Evolutionary conservation across 2,113 vertebrate species (phyloP), one percentile per base, ranked within the genome.

Genomic region (Ptilonorhynchus violaceus): DNA sequence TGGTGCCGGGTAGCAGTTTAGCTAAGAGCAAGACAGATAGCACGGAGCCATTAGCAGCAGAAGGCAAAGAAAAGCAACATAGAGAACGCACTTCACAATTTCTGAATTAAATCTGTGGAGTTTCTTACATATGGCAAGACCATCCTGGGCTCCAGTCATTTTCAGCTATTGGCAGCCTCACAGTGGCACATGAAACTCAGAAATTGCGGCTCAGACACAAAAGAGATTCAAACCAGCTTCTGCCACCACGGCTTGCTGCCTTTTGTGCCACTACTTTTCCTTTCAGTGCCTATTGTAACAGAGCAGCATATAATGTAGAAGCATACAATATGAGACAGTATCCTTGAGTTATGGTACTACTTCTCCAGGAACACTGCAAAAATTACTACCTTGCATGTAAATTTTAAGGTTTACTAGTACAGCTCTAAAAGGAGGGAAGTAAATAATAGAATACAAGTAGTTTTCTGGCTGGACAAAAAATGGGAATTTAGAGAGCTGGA

Each of bases 381-480:
- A 96, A 79, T 56, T 72, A 77, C 53, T 59, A 91, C 77, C 78
- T 90, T 6, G 4, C 20, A 76, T 2, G 7, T 56, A 91, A 83
- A 87, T 73, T 76, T 90, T 53, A 62, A 59, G 56, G 63, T 91
- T 89, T 92, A 80, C 81, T 73, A 77, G 33, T 47, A 82, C n/a
- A 77, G 52, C 8, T 70, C 19, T 69, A 84, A 92, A 83, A 89
- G 62, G 62, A 90, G 9, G 13, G 20, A 85, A 96, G 94, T 93
- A 89, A 96, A 94, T 85, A 79, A 58, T 22, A 60, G 53, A 84
- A 80, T 46, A 80, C 22, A 95, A 91, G 74, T 68, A 66, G 46
- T 35, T 85, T 89, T 91, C 62, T 72, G 72, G 28, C 56, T 52
- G 74, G 46, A 67, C 60, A 89, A 56, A 84, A 81, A 84, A 64